Evolutionary conservation across 2,888 invertebrate species (phyloP), one percentile per base, ranked within the genome.

Genomic region (Volucella bombylans): DNA sequence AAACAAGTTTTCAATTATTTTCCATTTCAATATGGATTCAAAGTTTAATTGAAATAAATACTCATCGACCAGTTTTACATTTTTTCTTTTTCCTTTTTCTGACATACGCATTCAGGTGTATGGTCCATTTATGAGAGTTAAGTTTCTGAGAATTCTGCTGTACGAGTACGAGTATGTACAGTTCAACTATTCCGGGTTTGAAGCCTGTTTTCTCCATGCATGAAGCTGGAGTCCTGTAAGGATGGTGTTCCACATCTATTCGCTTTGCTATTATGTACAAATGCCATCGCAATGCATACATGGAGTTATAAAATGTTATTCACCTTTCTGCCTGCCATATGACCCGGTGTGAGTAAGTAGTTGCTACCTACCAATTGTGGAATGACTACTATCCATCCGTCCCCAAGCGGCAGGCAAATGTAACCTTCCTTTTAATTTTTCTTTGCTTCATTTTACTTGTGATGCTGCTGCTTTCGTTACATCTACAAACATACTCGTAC

Each of bases 1-100:
- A 72, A 78, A 78, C 78, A 82, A 82, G 82, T 78, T 82, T 73
- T 78, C 72, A 82, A 78, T 82, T 82, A 82, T 82, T 82, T 82
- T 72, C 61, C 71, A 78, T 82, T 82, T 82, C 72, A 82, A 78
- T 82, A 67, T 82, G 43, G 31, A 72, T 67, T 72, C 67, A 82
- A 68, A 77, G 71, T 82, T 82, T 67, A 78, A 82, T 72, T 61
- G 50, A 78, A 82, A 67, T 72, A 72, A 82, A 82, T 68, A 76
- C 61, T 59, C 38, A 39, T 49, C 15, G 55, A 15, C 18, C 31
- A 74, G 65, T 65, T 67, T 67, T n/a, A 50, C 1, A 18, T 14
- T 50, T 55, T 38, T 57, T 67, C 57, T 14, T 38, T 41, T 47
- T 10, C 15, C 57, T 45, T 54, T 39, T 9, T 41, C 12, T 49